Conservation (phyloP, 2,888 invertebrate genomes). For the Drosophila picticornis region DNA sequence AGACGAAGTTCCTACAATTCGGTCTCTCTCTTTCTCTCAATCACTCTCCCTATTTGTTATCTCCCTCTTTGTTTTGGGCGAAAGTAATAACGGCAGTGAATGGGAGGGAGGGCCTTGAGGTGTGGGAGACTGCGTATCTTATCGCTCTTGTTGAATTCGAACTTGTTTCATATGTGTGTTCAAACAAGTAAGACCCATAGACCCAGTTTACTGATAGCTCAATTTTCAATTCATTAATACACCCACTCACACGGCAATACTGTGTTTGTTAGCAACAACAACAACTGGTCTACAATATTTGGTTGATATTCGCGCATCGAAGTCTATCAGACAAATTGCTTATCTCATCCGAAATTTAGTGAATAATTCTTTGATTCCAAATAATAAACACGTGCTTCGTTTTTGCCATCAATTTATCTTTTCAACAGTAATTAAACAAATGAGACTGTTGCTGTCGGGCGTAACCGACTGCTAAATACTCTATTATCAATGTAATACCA, state of each 20-base stretch:
- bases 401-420: background rate
- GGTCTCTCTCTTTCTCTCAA: background rate
- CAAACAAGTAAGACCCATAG: slow-evolving; percentile 24
- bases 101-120: slow-evolving; percentile 1
- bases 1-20: background rate
- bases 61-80: slow-evolving; percentile 10
- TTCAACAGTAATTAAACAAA: background rate
- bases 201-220: slow-evolving; percentile 39
- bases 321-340: background rate
- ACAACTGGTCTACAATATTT: background rate
- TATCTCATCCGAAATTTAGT: background rate
- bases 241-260: slow-evolving; percentile 12
- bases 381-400: background rate
- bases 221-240: slow-evolving; percentile 46
- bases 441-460: background rate
- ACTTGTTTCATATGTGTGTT: slow-evolving; percentile 21
- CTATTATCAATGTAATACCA: background rate
- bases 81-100: slow-evolving; percentile 53
- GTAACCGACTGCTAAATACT: background rate
- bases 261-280: slow-evolving; percentile 10
- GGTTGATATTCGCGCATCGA: slow-evolving; percentile 1
- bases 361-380: background rate
- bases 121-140: slow-evolving; percentile 42
- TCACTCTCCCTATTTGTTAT: background rate
- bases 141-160: slow-evolving; percentile 31